phyloP scores from a whole-genome alignment of 1,140 invertebrate species.

The Leptinotarsa defecta region DNA sequence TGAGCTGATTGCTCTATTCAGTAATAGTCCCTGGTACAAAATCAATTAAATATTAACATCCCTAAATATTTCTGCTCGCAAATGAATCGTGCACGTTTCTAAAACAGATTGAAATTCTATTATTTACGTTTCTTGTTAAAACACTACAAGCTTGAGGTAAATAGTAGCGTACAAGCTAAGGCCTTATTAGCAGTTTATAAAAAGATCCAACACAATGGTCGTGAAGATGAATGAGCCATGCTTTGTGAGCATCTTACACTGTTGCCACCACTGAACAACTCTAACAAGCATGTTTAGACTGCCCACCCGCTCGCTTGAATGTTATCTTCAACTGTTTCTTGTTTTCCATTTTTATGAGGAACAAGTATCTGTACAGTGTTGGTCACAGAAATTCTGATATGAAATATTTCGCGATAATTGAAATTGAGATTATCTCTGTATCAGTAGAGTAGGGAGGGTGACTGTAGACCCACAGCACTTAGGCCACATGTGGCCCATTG shows the following conservation, averaged over 20 bases:
- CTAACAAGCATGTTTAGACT: not conserved
- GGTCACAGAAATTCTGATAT: not conserved
- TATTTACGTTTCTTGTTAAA: conserved; percentile 38
- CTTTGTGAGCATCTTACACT: conserved; percentile 35
- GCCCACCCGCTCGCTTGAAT: not conserved
- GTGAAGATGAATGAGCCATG: conserved; percentile 45
- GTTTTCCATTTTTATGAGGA: not conserved
- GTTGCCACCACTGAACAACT: conserved; percentile 2
- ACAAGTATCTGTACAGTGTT: too few relatives aligned
- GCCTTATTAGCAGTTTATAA: conserved; percentile 33
- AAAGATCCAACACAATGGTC: conserved; percentile 34
- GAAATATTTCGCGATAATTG: not conserved
- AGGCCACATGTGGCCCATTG: too few relatives aligned
- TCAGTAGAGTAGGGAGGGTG: not conserved
- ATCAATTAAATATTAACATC: too few relatives aligned
- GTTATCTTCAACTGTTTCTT: not conserved
- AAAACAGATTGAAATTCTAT: conserved; percentile 33
- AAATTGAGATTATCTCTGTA: not conserved
- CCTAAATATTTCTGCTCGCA: not conserved
- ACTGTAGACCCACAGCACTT: too few relatives aligned
- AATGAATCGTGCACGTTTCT: conserved; percentile 1
- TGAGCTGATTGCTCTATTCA: too few relatives aligned
- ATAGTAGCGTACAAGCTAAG: conserved; percentile 38
- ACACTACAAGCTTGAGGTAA: conserved; percentile 37
- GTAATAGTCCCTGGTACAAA: too few relatives aligned